Conservation (phyloP, 2,113 vertebrate genomes). For the Marmota monax region DNA sequence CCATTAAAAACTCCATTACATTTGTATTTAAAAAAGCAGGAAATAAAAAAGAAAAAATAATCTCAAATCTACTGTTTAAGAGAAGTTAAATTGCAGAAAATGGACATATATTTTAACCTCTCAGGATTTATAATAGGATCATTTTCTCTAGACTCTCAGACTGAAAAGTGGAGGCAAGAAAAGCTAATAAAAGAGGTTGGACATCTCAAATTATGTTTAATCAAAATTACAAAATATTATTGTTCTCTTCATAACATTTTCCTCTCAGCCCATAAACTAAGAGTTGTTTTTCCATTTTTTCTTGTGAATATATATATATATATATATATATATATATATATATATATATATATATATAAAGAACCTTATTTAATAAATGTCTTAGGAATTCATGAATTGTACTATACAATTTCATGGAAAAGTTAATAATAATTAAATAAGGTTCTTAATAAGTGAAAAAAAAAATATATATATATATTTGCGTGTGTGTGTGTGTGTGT, state of each 20-base stretch:
- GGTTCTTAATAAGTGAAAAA: too few relatives aligned
- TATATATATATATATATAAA: neutral
- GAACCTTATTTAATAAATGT: too few relatives aligned
- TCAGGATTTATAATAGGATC: neutral
- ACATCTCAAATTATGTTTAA: neutral
- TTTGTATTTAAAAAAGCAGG: neutral
- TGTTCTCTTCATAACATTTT: neutral
- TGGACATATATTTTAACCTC: neutral
- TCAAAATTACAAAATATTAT: slow-evolving; percentile 4
- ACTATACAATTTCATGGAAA: too few relatives aligned
- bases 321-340: neutral
- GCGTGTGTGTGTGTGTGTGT: neutral
- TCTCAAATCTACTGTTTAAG: neutral
- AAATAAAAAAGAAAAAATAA: neutral
- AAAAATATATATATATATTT: too few relatives aligned
- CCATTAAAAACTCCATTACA: neutral
- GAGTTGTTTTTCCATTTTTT: neutral
- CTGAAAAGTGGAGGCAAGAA: neutral
- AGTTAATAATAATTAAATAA: too few relatives aligned
- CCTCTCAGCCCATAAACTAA: neutral
- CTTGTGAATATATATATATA: neutral
- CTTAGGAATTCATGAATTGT: too few relatives aligned
- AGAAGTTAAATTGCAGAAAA: neutral
- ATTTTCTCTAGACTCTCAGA: neutral
- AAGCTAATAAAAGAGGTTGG: neutral